These are phyloP conservation scores for Meliscaeva auricollis DNA, from an alignment of 2,888 invertebrate genomes.

Conservation along the genomic window DNA sequence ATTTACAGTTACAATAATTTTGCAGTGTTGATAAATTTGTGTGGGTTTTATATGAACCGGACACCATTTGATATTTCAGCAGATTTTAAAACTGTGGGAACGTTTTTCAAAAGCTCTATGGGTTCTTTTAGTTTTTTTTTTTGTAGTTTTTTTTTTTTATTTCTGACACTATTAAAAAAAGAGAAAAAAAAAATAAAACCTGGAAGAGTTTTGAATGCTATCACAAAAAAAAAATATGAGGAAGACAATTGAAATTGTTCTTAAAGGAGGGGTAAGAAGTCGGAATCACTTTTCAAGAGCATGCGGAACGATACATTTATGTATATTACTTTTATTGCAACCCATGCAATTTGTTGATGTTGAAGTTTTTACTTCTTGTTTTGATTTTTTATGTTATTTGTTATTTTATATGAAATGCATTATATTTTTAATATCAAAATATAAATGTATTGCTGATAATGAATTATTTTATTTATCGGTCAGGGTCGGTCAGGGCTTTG, in stretches of 20 bases:
- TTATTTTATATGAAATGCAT: background rate
- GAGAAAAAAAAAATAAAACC: constrained; percentile 31
- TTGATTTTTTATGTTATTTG: background rate
- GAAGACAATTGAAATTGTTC: background rate
- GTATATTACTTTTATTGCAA: background rate
- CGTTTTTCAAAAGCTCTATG: constrained; percentile 45
- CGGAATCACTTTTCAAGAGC: constrained; percentile 43
- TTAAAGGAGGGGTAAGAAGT: constrained; percentile 14
- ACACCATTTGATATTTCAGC: constrained; percentile 64
- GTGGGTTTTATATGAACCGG: constrained; percentile 58
- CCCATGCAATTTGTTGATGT: background rate
- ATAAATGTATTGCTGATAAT: constrained; percentile 7
- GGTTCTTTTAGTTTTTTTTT: constrained; percentile 37
- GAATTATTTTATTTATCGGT: constrained; percentile 46
- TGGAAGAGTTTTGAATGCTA: constrained; percentile 49
- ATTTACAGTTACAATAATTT: constrained; percentile 40
- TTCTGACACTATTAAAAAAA: no score
- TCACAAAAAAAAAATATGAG: background rate
- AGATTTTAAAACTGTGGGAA: constrained; percentile 67
- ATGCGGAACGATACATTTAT: constrained; percentile 19
- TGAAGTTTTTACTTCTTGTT: constrained; percentile 16
- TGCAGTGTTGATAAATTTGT: constrained; percentile 37
- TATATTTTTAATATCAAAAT: no score
- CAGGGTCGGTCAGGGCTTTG: constrained; percentile 66
- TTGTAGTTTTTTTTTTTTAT: background rate